A percentile compares a stretch with the other conserved stretches of the same genome.
These are phyloP conservation scores for Procambarus virginalis DNA, from an alignment of 1,140 invertebrate species.

Conservation along the genomic window DNA sequence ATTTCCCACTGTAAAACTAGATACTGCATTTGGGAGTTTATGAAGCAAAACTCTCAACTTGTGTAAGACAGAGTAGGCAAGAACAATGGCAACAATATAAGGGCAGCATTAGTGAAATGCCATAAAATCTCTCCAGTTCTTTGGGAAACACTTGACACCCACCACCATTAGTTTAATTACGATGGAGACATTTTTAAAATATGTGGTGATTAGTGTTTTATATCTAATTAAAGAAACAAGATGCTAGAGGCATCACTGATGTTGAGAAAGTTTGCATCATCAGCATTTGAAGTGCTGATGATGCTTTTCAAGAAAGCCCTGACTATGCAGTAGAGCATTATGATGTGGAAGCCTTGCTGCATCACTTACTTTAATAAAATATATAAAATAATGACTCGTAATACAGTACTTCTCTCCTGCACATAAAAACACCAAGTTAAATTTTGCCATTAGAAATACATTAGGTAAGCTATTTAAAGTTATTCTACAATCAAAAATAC, in stretches of 20 bases:
- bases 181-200: background rate
- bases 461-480: background rate
- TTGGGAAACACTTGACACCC: background rate
- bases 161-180: background rate
- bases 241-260: background rate
- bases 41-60: constrained; percentile 24
- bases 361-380: background rate
- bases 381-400: background rate
- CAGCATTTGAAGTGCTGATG: background rate
- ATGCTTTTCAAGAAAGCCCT: background rate
- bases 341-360: constrained; percentile 6
- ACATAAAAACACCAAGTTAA: too few relatives aligned
- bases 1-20: constrained; percentile 24
- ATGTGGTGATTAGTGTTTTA: background rate
- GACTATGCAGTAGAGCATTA: background rate
- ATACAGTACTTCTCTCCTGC: background rate
- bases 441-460: too few relatives aligned
- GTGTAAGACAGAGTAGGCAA: constrained; percentile 41
- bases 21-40: background rate
- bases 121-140: background rate
- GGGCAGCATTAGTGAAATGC: constrained; percentile 3
- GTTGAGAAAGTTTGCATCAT: background rate
- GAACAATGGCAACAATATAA: constrained; percentile 43
- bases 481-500: background rate
- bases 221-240: background rate